Conservation (phyloP, 2,113 vertebrate genomes). For the Dasyornis broadbenti region DNA sequence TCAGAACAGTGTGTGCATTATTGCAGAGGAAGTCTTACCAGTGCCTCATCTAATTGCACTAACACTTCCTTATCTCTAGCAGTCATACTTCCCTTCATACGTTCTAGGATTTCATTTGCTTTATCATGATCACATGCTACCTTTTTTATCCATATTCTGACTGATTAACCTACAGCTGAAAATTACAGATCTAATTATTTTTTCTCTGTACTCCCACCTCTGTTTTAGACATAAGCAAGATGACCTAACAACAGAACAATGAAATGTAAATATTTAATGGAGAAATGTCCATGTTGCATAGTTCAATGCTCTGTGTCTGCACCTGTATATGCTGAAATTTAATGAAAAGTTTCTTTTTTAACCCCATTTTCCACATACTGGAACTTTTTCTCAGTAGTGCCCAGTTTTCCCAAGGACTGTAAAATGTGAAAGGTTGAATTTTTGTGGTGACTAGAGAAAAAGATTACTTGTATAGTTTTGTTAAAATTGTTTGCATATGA, state of each 20-base stretch:
- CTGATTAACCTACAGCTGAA: not conserved
- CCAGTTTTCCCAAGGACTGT: not conserved
- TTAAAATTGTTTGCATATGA: not conserved
- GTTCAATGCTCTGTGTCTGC: not conserved
- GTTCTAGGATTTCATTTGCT: not conserved
- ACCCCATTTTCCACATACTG: not conserved
- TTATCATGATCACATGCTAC: not conserved
- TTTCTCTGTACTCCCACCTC: not conserved
- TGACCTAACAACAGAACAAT: not conserved
- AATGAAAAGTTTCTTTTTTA: not conserved
- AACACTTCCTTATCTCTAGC: slow-evolving; percentile 3
- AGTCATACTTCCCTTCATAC: not conserved
- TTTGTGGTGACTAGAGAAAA: not conserved
- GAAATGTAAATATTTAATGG: not conserved
- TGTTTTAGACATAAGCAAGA: not conserved
- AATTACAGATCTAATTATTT: not conserved
- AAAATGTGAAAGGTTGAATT: not conserved
- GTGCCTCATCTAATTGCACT: not conserved
- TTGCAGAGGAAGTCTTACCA: not conserved
- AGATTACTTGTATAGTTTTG: not conserved
- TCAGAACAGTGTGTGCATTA: not conserved
- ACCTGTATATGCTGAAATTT: not conserved
- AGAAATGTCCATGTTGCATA: not conserved
- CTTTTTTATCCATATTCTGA: not conserved
- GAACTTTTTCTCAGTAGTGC: not conserved